phyloP scores from a whole-genome alignment of 2,113 vertebrate genomes.

The Ciconia stormi region DNA sequence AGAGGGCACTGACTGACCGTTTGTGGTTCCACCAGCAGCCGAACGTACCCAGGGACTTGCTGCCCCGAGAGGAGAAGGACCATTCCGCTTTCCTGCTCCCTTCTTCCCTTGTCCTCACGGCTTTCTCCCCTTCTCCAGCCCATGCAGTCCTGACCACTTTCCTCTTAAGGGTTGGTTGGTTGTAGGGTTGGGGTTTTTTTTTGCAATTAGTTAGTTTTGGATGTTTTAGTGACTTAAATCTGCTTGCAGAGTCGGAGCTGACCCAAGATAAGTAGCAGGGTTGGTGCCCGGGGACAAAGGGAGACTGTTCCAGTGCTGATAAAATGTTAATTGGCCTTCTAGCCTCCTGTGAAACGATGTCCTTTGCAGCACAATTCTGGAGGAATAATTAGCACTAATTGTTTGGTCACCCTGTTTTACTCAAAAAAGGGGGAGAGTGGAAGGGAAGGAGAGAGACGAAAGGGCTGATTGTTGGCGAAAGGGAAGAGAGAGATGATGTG shows the following conservation, averaged over 20 bases:
- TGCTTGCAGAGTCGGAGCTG: neutral
- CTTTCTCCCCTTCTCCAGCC: neutral
- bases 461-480: neutral
- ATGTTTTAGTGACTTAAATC: neutral
- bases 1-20: constrained; percentile 20
- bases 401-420: neutral
- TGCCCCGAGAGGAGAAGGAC: neutral
- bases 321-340: neutral
- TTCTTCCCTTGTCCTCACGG: neutral
- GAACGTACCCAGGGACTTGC: neutral
- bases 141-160: neutral
- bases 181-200: neutral
- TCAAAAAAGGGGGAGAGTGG: neutral
- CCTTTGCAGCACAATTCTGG: neutral
- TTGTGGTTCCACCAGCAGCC: neutral
- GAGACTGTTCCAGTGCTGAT: neutral
- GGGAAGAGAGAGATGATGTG: neutral
- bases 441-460: neutral
- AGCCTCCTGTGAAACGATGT: neutral
- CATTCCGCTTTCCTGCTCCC: neutral
- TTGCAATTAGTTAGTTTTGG: neutral
- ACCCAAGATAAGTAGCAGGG: neutral
- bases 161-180: neutral
- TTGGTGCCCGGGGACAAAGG: neutral
- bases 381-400: neutral